Conservation (phyloP, 2,113 vertebrate genomes). For the Geococcyx californianus region DNA sequence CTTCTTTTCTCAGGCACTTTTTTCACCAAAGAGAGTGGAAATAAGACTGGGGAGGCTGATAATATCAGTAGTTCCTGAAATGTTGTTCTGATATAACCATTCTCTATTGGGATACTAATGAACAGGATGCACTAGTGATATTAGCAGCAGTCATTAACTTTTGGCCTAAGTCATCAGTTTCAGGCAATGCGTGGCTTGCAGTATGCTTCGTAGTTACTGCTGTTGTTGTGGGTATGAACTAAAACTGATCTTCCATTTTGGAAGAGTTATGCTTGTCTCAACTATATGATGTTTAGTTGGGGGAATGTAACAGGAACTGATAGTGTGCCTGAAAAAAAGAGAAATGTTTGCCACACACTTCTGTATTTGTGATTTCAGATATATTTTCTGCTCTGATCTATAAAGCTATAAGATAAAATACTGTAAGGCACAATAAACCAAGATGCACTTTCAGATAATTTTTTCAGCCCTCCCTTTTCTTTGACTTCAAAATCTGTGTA, state of each 20-base stretch:
- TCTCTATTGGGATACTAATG: not conserved
- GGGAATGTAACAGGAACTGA: not conserved
- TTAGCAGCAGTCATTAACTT: not conserved
- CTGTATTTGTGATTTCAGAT: not conserved
- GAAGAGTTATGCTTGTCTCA: not conserved
- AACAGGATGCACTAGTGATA: not conserved
- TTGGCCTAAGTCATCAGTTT: not conserved
- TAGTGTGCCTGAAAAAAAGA: not conserved
- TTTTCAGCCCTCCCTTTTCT: not conserved
- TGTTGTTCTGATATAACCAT: not conserved
- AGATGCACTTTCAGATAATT: not conserved
- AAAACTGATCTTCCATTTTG: not conserved
- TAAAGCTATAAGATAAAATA: too few species aligned
- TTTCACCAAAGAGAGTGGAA: not conserved
- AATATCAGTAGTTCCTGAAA: not conserved
- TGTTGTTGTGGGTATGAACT: not conserved
- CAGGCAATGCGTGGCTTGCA: not conserved
- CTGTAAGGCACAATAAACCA: too few species aligned
- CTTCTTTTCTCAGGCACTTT: not conserved
- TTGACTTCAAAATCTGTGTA: not conserved
- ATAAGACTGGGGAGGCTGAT: not conserved
- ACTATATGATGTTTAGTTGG: not conserved
- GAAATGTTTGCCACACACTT: not conserved
- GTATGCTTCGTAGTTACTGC: not conserved
- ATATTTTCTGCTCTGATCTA: too few species aligned